These are phyloP conservation scores for Heteropelma amictum DNA, from an alignment of 2,888 invertebrate genomes.

Conservation along the genomic window DNA sequence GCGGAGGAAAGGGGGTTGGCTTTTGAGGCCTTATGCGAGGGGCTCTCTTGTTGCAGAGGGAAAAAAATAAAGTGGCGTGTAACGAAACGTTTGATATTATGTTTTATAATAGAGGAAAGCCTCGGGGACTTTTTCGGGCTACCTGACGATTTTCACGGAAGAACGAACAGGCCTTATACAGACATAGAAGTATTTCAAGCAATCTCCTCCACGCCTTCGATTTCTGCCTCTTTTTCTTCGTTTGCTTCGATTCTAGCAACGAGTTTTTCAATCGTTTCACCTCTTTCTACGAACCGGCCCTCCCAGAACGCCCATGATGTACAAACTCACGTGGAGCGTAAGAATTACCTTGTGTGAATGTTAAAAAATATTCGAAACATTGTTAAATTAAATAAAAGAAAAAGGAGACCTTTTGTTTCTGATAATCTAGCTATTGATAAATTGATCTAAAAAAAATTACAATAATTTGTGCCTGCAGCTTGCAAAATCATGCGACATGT, in stretches of 20 bases:
- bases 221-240: not conserved
- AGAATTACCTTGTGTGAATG: not conserved
- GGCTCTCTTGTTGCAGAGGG: not conserved
- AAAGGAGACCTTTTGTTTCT: no score
- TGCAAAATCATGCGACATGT: no score
- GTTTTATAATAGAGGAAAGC: conserved; percentile 33
- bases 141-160: conserved; percentile 74
- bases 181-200: conserved; percentile 22
- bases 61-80: conserved; percentile 27
- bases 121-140: conserved; percentile 57
- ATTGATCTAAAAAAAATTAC: no score
- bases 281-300: not conserved
- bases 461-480: no score
- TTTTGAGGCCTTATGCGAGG: no score
- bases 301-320: conserved; percentile 11
- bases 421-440: no score
- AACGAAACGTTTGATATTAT: conserved; percentile 45
- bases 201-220: conserved; percentile 23
- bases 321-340: conserved; percentile 26
- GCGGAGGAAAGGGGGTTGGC: no score
- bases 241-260: conserved; percentile 1
- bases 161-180: conserved; percentile 43
- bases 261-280: conserved; percentile 12
- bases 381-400: no score
- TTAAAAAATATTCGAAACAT: not conserved